Base-by-base conservation (phyloP, 2,888 invertebrate genomes). In the Allacma fusca region DNA sequence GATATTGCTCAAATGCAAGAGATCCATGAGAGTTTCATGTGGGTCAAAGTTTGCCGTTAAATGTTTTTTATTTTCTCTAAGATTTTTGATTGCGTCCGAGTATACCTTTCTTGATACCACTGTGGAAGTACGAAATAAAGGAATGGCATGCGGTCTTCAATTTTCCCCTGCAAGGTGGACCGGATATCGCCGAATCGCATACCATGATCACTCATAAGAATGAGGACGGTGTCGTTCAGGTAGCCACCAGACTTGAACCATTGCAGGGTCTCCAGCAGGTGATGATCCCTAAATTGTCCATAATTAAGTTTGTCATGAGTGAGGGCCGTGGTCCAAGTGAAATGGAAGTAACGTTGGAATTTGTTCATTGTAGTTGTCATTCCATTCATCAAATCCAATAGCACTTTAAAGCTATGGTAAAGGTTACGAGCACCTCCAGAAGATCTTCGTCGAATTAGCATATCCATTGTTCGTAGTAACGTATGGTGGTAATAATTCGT, bases 91-190 rank as follows among this genome's bases (percentile, higher is more conserved):
- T 0, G 83, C 82, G 7, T 87, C 80, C 0, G 90, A 89, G n/a
- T n/a, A 86, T 91, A 92, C 75, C 88, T 88, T 19, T 88, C 85
- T 81, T 87, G 88, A 87, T 95, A 93, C 89, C 92, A 92, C 19
- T 88, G 86, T 0, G 97, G 97, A 78, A 95, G 86, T 2, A 91
- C 86, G 0, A 94, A 87, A 83, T 92, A 91, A 43, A 95, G 88
- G 81, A 95, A 91, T 0, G 97, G 97, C 75, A 96, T 89, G 67
- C 96, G 90, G 86, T 95, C 96, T 87, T 97, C 97, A 85, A 96
- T 89, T 85, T 87, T 86, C 0, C 88, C 88, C 24, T 95, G 94
- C 86, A 93, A 94, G 0, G 95, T 95, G 82, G 90, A 89, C 19
- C 95, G 89, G 83, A 95, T 94, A 9, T 89, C 89, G 1, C 96